Percentiles rank a stretch among this genome's conserved stretches.
These are phyloP conservation scores for Netta rufina DNA, from an alignment of 2,797 vertebrate genomes.

Conservation along the genomic window DNA sequence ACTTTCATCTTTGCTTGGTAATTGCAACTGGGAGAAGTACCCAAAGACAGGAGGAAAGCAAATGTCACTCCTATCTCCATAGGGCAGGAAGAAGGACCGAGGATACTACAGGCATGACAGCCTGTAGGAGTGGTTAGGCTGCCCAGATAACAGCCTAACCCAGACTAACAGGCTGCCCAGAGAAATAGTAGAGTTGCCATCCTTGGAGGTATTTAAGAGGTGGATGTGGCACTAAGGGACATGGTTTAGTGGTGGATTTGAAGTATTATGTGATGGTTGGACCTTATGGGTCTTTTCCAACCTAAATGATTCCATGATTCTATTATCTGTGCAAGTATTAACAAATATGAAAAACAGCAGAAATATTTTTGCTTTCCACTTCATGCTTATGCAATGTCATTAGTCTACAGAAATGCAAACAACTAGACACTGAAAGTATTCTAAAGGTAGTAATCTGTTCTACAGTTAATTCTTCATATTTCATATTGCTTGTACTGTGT, in stretches of 20 bases:
- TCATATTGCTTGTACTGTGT: neutral
- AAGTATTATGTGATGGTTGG: neutral
- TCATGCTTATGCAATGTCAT: neutral
- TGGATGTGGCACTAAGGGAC: neutral
- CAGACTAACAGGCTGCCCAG: neutral
- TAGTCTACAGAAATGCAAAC: neutral
- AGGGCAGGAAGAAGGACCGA: too few relatives aligned
- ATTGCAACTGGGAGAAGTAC: too few relatives aligned
- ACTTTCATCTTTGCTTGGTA: too few relatives aligned
- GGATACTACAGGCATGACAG: too few relatives aligned
- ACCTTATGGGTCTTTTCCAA: neutral
- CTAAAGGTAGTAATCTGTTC: neutral
- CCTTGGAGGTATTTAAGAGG: neutral
- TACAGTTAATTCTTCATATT: neutral
- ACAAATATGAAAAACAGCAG: neutral
- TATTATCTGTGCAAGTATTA: neutral
- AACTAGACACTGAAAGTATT: neutral
- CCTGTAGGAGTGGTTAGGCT: neutral
- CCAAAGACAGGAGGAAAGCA: too few relatives aligned
- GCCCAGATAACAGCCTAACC: too few relatives aligned
- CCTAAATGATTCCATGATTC: neutral
- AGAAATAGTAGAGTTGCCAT: neutral
- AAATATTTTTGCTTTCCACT: neutral
- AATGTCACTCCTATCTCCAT: too few relatives aligned
- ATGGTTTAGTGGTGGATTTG: neutral